Evolutionary conservation across 2,888 invertebrate genomes (phyloP).

Genomic region (Lycaena phlaeas): DNA sequence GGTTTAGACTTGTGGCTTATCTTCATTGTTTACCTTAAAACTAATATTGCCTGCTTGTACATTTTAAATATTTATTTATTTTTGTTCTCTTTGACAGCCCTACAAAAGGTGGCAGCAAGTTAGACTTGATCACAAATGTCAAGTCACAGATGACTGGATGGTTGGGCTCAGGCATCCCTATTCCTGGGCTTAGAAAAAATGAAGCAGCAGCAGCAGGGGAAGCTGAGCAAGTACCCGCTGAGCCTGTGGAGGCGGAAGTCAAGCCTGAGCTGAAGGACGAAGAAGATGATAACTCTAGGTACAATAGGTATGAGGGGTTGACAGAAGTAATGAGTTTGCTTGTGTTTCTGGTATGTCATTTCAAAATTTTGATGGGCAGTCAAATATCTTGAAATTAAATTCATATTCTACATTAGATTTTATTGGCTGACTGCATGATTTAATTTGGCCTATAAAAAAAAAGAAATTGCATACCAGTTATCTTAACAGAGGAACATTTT

Average conservation of each 20-base stretch:
- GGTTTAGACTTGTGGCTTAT: not conserved
- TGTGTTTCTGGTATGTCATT: conserved; percentile 13
- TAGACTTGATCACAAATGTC: conserved; percentile 89
- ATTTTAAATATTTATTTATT: conserved; percentile 5
- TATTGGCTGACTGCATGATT: too few species aligned
- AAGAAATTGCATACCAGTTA: too few species aligned
- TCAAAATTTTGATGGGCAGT: too few species aligned
- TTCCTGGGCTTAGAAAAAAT: conserved; percentile 82
- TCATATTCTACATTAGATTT: too few species aligned
- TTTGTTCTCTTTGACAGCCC: conserved; percentile 78
- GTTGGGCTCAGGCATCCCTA: conserved; percentile 83
- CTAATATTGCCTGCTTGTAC: not conserved
- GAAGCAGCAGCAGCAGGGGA: conserved; percentile 68
- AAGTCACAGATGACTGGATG: conserved; percentile 91
- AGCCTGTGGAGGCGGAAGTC: conserved; percentile 48
- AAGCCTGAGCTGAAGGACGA: conserved; percentile 77
- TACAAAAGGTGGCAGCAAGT: conserved; percentile 79
- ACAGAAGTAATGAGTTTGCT: conserved; percentile 66
- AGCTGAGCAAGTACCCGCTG: conserved; percentile 51
- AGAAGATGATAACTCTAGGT: conserved; percentile 93
- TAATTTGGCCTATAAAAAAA: conserved; percentile 5
- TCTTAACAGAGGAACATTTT: conserved; percentile 3
- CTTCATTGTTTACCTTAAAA: not conserved
- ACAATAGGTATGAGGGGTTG: conserved; percentile 79
- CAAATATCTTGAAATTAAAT: too few species aligned